phyloP scores from a whole-genome alignment of 2,888 invertebrate species.

The Carabus problematicus region DNA sequence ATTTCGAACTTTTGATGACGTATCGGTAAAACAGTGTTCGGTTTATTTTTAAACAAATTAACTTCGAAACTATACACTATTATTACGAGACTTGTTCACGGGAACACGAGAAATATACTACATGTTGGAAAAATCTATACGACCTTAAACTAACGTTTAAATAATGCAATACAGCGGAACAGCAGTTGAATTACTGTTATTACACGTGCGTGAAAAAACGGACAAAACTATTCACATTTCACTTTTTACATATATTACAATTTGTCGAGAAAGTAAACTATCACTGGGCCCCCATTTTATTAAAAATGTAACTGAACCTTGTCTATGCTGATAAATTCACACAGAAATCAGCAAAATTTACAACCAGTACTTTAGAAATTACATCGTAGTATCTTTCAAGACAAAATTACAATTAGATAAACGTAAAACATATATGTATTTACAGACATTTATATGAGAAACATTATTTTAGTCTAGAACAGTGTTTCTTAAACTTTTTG shows the following conservation, averaged over 20 bases:
- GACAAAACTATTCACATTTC: background rate
- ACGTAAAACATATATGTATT: no score
- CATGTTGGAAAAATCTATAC: background rate
- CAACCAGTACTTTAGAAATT: background rate
- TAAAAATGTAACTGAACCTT: no score
- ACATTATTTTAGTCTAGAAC: no score
- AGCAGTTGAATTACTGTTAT: background rate
- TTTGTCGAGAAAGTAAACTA: no score
- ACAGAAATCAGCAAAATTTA: background rate
- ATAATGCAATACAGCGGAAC: background rate
- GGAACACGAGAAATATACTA: background rate
- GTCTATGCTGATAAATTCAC: no score
- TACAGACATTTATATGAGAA: background rate
- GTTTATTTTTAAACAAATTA: background rate
- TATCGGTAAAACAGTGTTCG: slow-evolving; percentile 23
- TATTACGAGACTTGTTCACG: background rate
- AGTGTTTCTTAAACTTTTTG: no score
- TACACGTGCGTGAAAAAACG: background rate
- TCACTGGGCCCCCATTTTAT: no score
- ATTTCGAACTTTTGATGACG: slow-evolving; percentile 29
- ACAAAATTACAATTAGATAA: background rate
- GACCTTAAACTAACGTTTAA: background rate
- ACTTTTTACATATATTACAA: no score
- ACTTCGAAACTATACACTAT: slow-evolving; percentile 12
- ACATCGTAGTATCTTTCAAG: background rate